phyloP scores from a whole-genome alignment of 2,113 vertebrate genomes.

The Bettongia penicillata region DNA sequence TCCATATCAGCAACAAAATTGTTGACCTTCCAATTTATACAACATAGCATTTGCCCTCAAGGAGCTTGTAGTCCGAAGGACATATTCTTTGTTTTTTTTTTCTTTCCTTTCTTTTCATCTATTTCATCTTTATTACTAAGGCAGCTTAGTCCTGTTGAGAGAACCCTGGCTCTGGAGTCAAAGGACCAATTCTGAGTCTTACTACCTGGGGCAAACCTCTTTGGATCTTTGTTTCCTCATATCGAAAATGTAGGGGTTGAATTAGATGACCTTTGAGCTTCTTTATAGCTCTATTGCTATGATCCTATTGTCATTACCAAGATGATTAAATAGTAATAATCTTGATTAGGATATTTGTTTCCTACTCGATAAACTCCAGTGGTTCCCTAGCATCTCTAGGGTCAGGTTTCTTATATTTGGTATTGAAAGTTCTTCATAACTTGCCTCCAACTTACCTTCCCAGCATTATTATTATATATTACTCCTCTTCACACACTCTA shows the following conservation, averaged over 20 bases:
- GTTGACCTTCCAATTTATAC: neutral
- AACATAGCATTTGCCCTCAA: neutral
- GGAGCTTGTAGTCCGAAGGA: neutral
- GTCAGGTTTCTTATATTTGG: neutral
- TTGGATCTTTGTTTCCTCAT: neutral
- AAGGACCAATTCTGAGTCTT: neutral
- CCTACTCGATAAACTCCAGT: neutral
- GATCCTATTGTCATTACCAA: neutral
- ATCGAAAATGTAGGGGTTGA: neutral
- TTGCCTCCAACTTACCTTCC: neutral
- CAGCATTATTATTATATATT: neutral
- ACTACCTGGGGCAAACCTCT: neutral
- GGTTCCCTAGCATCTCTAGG: neutral
- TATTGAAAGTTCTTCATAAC: neutral
- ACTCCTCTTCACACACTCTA: neutral
- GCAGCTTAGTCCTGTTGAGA: neutral
- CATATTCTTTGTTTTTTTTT: neutral
- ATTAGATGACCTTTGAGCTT: neutral
- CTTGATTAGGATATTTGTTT: neutral
- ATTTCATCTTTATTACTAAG: neutral
- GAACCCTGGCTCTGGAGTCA: neutral
- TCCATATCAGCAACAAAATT: neutral
- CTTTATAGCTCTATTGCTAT: neutral
- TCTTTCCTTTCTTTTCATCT: neutral
- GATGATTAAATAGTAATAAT: neutral